Evolutionary conservation across 2,113 vertebrate genomes (phyloP).

Genomic region (Xiphorhynchus elegans): DNA sequence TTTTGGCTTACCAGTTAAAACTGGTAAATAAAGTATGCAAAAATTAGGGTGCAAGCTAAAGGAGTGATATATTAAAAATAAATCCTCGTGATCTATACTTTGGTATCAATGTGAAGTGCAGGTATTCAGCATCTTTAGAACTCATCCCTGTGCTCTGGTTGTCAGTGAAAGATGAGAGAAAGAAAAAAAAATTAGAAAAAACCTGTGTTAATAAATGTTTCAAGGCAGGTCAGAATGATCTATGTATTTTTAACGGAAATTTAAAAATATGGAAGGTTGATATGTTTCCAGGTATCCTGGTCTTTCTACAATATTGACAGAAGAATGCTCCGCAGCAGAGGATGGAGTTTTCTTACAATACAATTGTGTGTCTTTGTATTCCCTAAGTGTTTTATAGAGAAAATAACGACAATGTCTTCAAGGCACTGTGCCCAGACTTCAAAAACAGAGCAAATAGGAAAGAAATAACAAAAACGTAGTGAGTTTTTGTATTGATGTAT

Average conservation of each 20-base stretch:
- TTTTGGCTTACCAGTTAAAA: not conserved
- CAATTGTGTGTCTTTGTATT: not conserved
- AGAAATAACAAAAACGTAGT: not conserved
- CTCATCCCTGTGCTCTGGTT: not conserved
- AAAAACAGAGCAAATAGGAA: not conserved
- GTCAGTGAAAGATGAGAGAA: not conserved
- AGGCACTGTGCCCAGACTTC: not conserved
- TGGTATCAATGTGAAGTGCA: not conserved
- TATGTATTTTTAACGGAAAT: not conserved
- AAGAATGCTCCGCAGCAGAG: not conserved
- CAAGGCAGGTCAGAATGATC: not conserved
- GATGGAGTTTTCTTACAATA: not conserved
- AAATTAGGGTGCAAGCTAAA: not conserved
- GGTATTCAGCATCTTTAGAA: not conserved
- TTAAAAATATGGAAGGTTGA: not conserved
- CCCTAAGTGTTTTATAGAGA: not conserved
- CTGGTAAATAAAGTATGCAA: not conserved
- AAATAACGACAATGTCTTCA: not conserved
- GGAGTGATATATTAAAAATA: not conserved
- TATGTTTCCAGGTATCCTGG: not conserved
- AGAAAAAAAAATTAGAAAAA: not conserved
- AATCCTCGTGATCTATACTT: not conserved
- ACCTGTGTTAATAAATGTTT: not conserved
- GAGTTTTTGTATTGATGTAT: not conserved
- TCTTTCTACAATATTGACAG: not conserved